Conservation (phyloP, 2,797 vertebrate genomes). For the Rhincodon typus region DNA sequence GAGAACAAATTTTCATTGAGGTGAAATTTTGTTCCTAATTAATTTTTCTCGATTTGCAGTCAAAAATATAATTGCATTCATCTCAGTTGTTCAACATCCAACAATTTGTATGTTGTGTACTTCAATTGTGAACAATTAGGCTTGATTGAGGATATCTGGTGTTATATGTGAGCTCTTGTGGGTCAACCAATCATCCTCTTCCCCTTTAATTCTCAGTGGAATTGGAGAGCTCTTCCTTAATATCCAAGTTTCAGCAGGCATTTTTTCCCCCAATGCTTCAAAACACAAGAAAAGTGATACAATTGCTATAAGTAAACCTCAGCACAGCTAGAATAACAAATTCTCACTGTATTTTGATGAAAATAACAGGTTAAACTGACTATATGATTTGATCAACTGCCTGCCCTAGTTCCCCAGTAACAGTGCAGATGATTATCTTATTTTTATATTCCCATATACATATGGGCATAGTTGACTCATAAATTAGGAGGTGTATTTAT, state of each 20-base stretch:
- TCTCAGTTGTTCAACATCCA: not conserved
- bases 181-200: not conserved
- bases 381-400: not conserved
- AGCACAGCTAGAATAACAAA: not conserved
- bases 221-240: not conserved
- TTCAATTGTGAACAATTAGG: not conserved
- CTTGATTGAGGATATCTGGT: not conserved
- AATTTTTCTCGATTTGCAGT: not conserved
- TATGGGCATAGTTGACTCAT: not conserved
- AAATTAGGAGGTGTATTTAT: not conserved
- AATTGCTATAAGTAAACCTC: not conserved
- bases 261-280: not conserved
- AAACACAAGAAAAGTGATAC: not conserved
- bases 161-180: not conserved
- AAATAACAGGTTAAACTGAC: not conserved
- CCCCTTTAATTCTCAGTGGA: not conserved
- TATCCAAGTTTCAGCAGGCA: not conserved
- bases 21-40: not conserved
- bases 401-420: not conserved
- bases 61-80: not conserved
- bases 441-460: not conserved
- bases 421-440: not conserved
- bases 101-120: not conserved
- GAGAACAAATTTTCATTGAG: not conserved
- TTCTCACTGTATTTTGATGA: not conserved